Evolutionary conservation across 2,888 invertebrate species (phyloP).

Genomic region (Cephus runcator): DNA sequence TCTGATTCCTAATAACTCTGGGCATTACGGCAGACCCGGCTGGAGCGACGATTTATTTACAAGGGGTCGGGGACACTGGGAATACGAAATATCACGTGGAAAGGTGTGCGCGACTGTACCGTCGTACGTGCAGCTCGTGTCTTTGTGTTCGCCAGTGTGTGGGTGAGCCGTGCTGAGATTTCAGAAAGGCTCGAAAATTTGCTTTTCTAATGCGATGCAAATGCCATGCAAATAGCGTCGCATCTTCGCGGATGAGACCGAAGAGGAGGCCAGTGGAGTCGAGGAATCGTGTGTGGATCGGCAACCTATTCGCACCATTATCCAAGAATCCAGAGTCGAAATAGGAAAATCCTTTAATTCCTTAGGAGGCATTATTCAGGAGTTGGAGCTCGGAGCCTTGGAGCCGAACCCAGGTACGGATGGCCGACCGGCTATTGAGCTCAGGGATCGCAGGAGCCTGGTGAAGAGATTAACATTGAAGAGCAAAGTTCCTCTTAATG

Average conservation of each 20-base stretch:
- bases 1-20: constrained; percentile 53
- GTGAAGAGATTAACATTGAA: neutral
- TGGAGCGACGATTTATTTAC: constrained; percentile 30
- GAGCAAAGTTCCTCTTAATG: neutral
- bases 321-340: neutral
- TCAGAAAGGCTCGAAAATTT: constrained; percentile 10
- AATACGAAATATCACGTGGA: neutral
- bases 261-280: neutral
- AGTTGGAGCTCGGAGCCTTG: neutral
- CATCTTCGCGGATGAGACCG: neutral
- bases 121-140: neutral
- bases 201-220: constrained; percentile 6
- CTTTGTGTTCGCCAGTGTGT: neutral
- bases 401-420: neutral
- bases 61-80: neutral
- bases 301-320: neutral
- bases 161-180: constrained; percentile 9
- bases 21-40: constrained; percentile 13
- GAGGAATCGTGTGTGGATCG: neutral
- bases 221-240: constrained; percentile 2
- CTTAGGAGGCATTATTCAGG: neutral
- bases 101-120: neutral
- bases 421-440: neutral
- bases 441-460: neutral
- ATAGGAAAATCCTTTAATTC: neutral